Base-by-base conservation (phyloP, 2,888 invertebrate species). In the Ormia ochracea region DNA sequence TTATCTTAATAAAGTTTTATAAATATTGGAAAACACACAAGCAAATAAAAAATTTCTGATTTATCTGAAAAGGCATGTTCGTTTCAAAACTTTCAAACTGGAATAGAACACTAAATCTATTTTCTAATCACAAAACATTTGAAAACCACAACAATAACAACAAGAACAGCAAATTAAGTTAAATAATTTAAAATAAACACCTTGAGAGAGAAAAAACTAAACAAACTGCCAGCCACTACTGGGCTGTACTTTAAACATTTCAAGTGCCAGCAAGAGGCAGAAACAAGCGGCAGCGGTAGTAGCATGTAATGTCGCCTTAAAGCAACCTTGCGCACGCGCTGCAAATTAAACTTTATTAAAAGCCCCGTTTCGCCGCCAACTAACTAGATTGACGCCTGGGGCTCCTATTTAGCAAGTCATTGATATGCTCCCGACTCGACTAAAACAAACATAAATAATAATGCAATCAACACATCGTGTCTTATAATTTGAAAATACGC, bases 311-410 rank as follows among this genome's bases (percentile, higher is more conserved):
- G 65, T 52, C 58, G 56, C 54, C 69, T 65, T 6, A 14, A n/a
- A 70, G 45, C 69, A 70, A 79, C 79, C 79, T 75, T 75, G 75
- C 63, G 69, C 79, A 79, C 79, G 79, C 79, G 74, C 66, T 70
- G 70, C 74, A 75, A 79, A 79, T 79, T 75, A 79, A 70, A 74
- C 58, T 52, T 79, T 58, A 75, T 80, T 70, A 74, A 80, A 75
- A 80, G 79, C 61, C 59, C 41, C 66, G 38, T 38, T 69, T 66
- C 72, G 75, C 79, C 79, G 79, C 70, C 79, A 66, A 75, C 70
- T 65, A 50, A 65, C 50, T 54, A 66, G 70, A 65, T 75, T 75
- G 75, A 75, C 75, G 79, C 79, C 79, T 75, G 19, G 54, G 75
- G 79, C 59, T 54, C 48, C 68, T 17, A 65, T 75, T 50, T 70